phyloP scores from a whole-genome alignment of 1,140 invertebrate species.

The Elymnias hypermnestra region DNA sequence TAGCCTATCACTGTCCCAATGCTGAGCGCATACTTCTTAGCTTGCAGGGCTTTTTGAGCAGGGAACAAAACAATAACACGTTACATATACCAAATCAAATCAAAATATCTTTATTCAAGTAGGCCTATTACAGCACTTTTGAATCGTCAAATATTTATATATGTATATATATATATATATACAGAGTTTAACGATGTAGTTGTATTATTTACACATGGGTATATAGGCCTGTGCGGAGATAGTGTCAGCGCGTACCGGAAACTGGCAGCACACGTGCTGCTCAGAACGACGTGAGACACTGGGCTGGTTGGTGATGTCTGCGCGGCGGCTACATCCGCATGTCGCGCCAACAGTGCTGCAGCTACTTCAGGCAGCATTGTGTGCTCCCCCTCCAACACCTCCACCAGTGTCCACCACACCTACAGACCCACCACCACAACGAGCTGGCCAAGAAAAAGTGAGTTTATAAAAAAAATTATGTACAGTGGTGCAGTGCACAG shows the following conservation, averaged over 20 bases:
- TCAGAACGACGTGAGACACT: conserved; percentile 85
- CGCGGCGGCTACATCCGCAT: conserved; percentile 92
- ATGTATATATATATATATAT: too few relatives aligned
- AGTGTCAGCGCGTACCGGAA: conserved; percentile 87
- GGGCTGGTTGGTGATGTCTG: conserved; percentile 86
- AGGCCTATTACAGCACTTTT: too few relatives aligned
- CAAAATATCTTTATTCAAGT: too few relatives aligned
- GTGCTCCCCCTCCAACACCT: conserved; percentile 51
- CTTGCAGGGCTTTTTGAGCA: too few relatives aligned
- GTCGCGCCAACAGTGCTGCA: conserved; percentile 94
- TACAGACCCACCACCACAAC: neutral
- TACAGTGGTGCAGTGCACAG: too few relatives aligned
- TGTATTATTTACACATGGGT: too few relatives aligned
- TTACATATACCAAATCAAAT: too few relatives aligned
- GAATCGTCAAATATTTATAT: too few relatives aligned
- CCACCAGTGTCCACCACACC: conserved; percentile 21
- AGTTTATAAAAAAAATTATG: neutral
- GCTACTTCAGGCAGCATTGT: conserved; percentile 91
- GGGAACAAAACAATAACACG: too few relatives aligned
- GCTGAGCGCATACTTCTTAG: too few relatives aligned
- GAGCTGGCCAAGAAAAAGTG: conserved; percentile 15
- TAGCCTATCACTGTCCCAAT: too few relatives aligned
- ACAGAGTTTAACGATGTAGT: too few relatives aligned
- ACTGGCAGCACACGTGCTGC: conserved; percentile 96
- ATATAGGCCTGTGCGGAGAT: conserved; percentile 90